A percentile compares a stretch with the other conserved stretches of the same genome.
Conservation (phyloP, 2,888 invertebrate species). For the Oligia fasciuncula region DNA sequence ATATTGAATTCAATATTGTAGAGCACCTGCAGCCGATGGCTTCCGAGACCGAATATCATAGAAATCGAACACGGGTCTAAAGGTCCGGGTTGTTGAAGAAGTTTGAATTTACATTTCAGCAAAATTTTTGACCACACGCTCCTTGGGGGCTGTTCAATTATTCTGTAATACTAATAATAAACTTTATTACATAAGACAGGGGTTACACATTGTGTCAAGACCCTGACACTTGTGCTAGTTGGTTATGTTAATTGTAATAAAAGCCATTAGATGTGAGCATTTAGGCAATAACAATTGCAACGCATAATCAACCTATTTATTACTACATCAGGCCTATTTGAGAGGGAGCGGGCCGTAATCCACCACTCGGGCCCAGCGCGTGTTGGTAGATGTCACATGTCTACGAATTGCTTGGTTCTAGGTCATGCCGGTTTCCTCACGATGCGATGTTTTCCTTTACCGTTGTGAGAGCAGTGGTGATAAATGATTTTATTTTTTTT, state of each 20-base stretch:
- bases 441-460: too few relatives aligned
- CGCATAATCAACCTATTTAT: too few relatives aligned
- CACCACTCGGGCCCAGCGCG: too few relatives aligned
- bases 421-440: too few relatives aligned
- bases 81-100: not conserved
- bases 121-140: not conserved
- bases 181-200: not conserved
- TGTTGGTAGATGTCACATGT: too few relatives aligned
- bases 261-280: not conserved
- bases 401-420: too few relatives aligned
- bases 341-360: too few relatives aligned
- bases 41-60: constrained; percentile 25
- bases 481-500: too few relatives aligned
- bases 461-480: too few relatives aligned
- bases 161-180: not conserved
- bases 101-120: constrained; percentile 7
- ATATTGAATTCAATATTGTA: constrained; percentile 54
- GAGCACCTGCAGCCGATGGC: constrained; percentile 49
- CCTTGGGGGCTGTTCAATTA: not conserved
- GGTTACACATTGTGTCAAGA: not conserved
- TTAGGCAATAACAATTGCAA: not conserved
- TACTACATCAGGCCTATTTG: too few relatives aligned
- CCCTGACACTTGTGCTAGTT: not conserved
- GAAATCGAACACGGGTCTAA: constrained; percentile 27
- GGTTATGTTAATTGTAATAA: not conserved